Percentiles rank a stretch among this genome's conserved stretches.
phyloP scores from a whole-genome alignment of 2,888 invertebrate genomes.

The Diplolepis rosae region DNA sequence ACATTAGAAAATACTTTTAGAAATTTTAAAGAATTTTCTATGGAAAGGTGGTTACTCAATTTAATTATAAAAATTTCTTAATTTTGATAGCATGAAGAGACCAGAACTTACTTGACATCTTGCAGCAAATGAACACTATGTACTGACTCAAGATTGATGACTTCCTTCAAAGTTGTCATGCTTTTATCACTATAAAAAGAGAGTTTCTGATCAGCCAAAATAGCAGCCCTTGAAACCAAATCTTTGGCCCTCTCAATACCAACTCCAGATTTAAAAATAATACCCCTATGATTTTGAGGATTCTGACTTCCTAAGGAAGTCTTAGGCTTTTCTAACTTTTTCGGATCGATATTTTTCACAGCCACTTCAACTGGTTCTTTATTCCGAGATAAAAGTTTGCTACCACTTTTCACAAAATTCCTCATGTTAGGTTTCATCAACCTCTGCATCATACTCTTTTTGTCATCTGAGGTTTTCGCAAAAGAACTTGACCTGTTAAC shows the following conservation, averaged over 20 bases:
- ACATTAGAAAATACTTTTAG: no score
- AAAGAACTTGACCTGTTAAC: not conserved
- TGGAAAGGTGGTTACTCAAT: no score
- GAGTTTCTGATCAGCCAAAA: constrained; percentile 82
- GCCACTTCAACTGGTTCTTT: constrained; percentile 47
- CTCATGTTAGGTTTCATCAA: constrained; percentile 64
- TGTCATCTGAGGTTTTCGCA: constrained; percentile 53
- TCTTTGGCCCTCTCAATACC: constrained; percentile 79
- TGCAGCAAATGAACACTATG: constrained; percentile 80
- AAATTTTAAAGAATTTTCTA: no score
- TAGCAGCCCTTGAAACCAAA: constrained; percentile 77
- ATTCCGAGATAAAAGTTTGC: constrained; percentile 60
- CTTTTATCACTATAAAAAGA: constrained; percentile 84
- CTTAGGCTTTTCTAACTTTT: constrained; percentile 75
- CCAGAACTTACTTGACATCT: constrained; percentile 75
- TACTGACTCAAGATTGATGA: constrained; percentile 80
- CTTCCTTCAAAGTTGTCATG: constrained; percentile 81
- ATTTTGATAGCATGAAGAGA: no score
- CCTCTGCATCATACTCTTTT: constrained; percentile 62
- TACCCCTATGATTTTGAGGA: constrained; percentile 78
- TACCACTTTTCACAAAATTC: constrained; percentile 61
- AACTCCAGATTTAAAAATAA: constrained; percentile 74
- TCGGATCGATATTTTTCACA: constrained; percentile 44
- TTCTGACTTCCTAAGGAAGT: constrained; percentile 70
- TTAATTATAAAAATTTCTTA: no score